Evolutionary conservation across 2,888 invertebrate species (phyloP).

Genomic region (Ochropleura plecta): DNA sequence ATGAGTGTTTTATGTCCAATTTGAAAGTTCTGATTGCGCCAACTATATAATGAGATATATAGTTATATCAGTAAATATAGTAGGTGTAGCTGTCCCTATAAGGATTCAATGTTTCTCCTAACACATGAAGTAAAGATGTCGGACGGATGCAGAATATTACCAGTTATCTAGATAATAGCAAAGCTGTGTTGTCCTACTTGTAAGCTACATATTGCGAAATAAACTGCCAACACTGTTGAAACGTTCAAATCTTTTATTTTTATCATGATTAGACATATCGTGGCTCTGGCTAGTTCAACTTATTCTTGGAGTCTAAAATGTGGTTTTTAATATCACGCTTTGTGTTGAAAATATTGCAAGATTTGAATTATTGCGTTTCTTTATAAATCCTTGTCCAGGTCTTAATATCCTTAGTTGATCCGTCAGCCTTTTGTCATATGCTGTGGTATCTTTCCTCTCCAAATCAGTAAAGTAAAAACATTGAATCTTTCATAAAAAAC

Average conservation of each 20-base stretch:
- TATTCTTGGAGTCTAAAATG: background rate
- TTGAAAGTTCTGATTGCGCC: background rate
- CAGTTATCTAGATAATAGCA: slow-evolving; percentile 45
- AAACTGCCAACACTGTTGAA: slow-evolving; percentile 34
- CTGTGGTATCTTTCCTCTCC: background rate
- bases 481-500: background rate
- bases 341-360: background rate
- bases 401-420: too few relatives aligned
- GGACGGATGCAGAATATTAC: slow-evolving; percentile 43
- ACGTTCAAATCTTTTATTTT: slow-evolving; percentile 46
- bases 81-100: slow-evolving; percentile 11
- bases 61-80: background rate
- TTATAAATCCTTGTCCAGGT: background rate
- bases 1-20: background rate
- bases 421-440: background rate
- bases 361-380: background rate
- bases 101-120: slow-evolving; percentile 9
- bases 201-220: slow-evolving; percentile 49
- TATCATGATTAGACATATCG: slow-evolving; percentile 27
- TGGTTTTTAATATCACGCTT: background rate
- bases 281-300: slow-evolving; percentile 1
- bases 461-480: background rate
- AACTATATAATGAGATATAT: background rate
- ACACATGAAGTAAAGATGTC: slow-evolving; percentile 23
- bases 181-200: slow-evolving; percentile 50